Evolutionary conservation across 2,888 invertebrate species (phyloP), one percentile per base, ranked within the genome.

Genomic region (Pollenia angustigena): DNA sequence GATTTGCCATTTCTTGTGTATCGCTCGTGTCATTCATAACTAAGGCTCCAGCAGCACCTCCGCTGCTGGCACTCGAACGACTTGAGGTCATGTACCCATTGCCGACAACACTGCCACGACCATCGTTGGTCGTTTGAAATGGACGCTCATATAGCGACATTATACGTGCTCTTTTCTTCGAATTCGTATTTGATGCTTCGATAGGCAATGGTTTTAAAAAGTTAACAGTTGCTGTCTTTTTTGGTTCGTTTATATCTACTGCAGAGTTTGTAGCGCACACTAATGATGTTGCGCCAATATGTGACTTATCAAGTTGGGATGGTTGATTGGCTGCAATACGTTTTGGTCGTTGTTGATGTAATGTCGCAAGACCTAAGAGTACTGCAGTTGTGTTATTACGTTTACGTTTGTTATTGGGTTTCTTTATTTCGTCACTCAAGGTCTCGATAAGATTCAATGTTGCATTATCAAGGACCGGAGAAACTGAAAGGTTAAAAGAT

Each of bases 121-220:
- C 89, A 23, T 90, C 90, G 32, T 91, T 92, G 76, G 92, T 91
- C 18, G 90, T 89, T 79, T 92, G 92, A 68, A 91, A 91, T 14
- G 93, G 92, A 52, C 92, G 90, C 85, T 93, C 93, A 88, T 93
- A 93, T 18, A 93, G 88, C 42, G 93, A 93, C 93, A 93, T 93
- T 69, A 85, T 88, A 72, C 89, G 88, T 48, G 84, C 54, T 32
- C 89, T 87, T 85, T 89, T 89, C 66, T 80, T 82, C 32, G 74
- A 69, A 81, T 80, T 82, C 76, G 86, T 87, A 78, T 66, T 84
- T 81, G 42, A 74, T 74, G 68, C 14, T 81, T 87, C 87, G 44
- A 69, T 46, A 32, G 81, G 78, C 58, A 81, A 69, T 69, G 87
- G 87, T 69, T 84, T 87, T 4, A 82, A 48, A 68, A 83, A 85